Percentiles rank a stretch among this genome's conserved stretches.
Evolutionary conservation across 2,797 vertebrate genomes (phyloP).

Genomic region (Crax fasciolata): DNA sequence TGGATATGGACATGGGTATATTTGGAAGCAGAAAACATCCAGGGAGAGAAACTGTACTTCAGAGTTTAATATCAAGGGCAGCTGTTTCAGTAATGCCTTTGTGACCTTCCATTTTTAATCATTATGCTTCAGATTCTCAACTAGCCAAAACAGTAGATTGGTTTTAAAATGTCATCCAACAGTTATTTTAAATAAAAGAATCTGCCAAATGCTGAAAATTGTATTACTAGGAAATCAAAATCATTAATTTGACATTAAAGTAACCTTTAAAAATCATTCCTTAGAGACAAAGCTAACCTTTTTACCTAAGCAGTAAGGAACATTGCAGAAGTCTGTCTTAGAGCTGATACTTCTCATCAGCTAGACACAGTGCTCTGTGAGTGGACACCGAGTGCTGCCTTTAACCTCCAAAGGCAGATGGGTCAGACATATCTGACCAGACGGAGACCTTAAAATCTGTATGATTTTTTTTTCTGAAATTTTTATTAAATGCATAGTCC

Average conservation of each 20-base stretch:
- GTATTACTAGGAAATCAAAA: slow-evolving; percentile 42
- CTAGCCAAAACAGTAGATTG: background rate
- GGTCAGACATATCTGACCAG: background rate
- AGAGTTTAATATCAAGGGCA: background rate
- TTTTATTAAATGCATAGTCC: background rate
- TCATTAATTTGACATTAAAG: slow-evolving; percentile 73
- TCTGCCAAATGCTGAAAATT: slow-evolving; percentile 13
- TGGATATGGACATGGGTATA: background rate
- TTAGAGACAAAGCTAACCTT: slow-evolving; percentile 61
- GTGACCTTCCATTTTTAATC: slow-evolving; percentile 7
- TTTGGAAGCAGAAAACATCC: background rate
- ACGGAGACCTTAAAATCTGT: background rate
- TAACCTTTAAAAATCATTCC: slow-evolving; percentile 70
- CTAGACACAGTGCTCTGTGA: background rate
- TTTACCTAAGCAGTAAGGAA: slow-evolving; percentile 48
- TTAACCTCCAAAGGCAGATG: background rate
- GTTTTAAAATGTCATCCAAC: slow-evolving; percentile 46
- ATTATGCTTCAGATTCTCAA: background rate
- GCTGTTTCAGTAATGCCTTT: background rate
- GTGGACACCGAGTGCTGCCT: background rate
- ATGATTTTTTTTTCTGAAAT: background rate
- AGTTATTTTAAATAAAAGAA: slow-evolving; percentile 40
- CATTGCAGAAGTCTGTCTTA: background rate
- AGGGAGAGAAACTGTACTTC: background rate
- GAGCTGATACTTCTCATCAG: background rate